A percentile compares a stretch with the other conserved stretches of the same genome.
Evolutionary conservation across 2,797 vertebrate genomes (phyloP).

Genomic region (Falco biarmicus): DNA sequence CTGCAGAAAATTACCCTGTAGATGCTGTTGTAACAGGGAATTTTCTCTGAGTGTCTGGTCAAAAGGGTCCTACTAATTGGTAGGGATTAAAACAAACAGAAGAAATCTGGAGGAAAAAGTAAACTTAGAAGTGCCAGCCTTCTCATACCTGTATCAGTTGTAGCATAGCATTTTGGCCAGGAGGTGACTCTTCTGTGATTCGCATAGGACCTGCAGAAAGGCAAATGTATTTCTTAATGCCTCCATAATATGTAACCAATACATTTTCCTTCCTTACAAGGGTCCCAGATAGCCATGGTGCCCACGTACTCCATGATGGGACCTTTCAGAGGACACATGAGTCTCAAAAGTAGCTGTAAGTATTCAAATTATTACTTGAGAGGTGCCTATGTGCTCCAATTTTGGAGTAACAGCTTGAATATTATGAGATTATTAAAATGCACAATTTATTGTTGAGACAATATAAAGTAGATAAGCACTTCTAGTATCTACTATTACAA

Average conservation of each 20-base stretch:
- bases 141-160: not conserved
- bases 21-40: not conserved
- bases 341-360: conserved; percentile 67
- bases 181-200: not conserved
- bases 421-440: not conserved
- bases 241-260: not conserved
- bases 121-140: not conserved
- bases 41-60: not conserved
- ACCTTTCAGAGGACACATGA: conserved; percentile 63
- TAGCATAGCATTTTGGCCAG: not conserved
- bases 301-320: conserved; percentile 37
- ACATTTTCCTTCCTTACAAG: not conserved
- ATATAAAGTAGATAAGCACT: not conserved
- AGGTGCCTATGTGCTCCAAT: not conserved
- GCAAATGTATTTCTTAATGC: not conserved
- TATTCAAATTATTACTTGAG: not conserved
- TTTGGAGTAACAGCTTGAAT: not conserved
- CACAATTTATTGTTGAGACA: not conserved
- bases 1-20: not conserved
- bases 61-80: not conserved
- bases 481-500: not conserved
- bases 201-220: not conserved
- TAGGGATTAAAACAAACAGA: not conserved
- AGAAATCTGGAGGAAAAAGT: not conserved
- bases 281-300: not conserved